These are phyloP conservation scores for Oreochromis grahami DNA, from an alignment of 2,797 vertebrate species.

Conservation along the genomic window DNA sequence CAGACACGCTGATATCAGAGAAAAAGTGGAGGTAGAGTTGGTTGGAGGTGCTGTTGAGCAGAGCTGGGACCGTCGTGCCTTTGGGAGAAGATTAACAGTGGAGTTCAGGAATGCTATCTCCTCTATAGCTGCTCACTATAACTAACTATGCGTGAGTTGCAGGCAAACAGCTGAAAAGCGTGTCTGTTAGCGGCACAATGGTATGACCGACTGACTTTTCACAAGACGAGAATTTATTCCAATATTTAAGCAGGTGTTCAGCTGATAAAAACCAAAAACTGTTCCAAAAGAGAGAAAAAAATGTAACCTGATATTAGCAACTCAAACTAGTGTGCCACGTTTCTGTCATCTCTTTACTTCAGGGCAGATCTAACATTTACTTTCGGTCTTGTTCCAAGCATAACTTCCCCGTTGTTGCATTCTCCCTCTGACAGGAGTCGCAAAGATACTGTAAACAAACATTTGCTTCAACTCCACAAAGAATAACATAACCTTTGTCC, in stretches of 20 bases:
- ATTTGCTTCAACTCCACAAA: not conserved
- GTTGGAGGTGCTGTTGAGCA: constrained; percentile 99
- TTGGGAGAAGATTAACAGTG: constrained; percentile 37
- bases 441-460: constrained; percentile 20
- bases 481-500: constrained; percentile 10
- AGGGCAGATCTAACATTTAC: constrained; percentile 33
- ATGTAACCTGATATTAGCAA: not conserved
- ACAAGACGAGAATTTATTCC: not conserved
- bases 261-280: not conserved
- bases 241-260: not conserved
- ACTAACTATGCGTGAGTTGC: not conserved
- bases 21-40: constrained; percentile 98
- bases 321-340: constrained; percentile 6
- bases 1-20: constrained; percentile 98
- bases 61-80: constrained; percentile 95
- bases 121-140: not conserved
- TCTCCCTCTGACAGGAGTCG: not conserved
- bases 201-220: not conserved
- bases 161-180: constrained; percentile 1
- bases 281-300: not conserved
- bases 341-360: constrained; percentile 43
- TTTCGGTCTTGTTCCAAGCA: constrained; percentile 25
- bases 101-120: constrained; percentile 32
- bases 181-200: not conserved
- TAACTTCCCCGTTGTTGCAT: constrained; percentile 25